phyloP scores from a whole-genome alignment of 2,113 vertebrate species.

The Festucalex cinctus region DNA sequence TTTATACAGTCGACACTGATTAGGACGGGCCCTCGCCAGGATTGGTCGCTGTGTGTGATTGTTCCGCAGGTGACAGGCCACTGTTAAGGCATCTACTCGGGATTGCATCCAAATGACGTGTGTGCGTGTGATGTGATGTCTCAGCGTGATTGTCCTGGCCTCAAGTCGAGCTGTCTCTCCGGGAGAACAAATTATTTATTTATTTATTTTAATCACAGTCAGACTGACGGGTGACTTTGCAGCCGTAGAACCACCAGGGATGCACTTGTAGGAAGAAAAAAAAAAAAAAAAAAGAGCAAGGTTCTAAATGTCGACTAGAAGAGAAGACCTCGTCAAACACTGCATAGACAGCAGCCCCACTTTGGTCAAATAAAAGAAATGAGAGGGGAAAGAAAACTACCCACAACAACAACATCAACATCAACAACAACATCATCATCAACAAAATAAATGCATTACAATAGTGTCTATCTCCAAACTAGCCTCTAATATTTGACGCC shows the following conservation, averaged over 20 bases:
- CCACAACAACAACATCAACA: constrained; percentile 81
- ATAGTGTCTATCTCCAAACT: constrained; percentile 90
- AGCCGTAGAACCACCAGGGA: constrained; percentile 82
- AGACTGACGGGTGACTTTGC: constrained; percentile 94
- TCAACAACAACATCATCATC: constrained; percentile 75
- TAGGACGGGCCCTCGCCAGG: constrained; percentile 65
- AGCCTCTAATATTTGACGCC: constrained; percentile 98
- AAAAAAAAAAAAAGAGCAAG: neutral
- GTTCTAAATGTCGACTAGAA: neutral
- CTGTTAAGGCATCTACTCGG: constrained; percentile 80
- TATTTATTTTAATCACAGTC: constrained; percentile 66
- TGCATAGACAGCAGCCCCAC: constrained; percentile 99
- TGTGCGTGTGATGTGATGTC: constrained; percentile 30
- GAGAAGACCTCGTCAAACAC: constrained; percentile 94
- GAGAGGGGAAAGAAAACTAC: neutral
- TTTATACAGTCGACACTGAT: constrained; percentile 47
- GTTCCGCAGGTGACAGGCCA: constrained; percentile 76
- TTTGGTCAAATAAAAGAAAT: constrained; percentile 80
- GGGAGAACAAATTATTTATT: neutral
- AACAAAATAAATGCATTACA: constrained; percentile 80
- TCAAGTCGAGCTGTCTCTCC: constrained; percentile 92
- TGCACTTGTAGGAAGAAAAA: constrained; percentile 73
- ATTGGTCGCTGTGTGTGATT: constrained; percentile 72
- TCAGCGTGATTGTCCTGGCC: constrained; percentile 73
- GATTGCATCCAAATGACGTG: constrained; percentile 64